Conservation (phyloP, 1,140 invertebrate species). For the Hypsibius dujardini region DNA sequence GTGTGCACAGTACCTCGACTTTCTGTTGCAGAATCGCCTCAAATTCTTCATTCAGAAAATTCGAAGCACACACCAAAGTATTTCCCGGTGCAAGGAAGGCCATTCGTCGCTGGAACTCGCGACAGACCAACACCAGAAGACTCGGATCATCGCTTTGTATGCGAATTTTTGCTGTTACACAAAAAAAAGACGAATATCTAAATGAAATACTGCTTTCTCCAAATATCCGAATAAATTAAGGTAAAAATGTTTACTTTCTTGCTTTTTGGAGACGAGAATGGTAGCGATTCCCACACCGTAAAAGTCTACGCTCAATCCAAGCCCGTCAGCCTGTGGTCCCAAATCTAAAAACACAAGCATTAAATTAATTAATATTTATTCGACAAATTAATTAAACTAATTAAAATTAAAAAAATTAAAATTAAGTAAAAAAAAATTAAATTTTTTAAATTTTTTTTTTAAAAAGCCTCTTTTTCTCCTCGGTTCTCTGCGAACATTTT, state of each 20-base stretch:
- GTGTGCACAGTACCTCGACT: neutral
- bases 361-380: too few species aligned
- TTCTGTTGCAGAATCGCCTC: neutral
- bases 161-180: neutral
- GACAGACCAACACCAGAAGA: neutral
- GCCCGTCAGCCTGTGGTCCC: neutral
- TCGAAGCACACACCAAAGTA: neutral
- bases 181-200: neutral
- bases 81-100: neutral
- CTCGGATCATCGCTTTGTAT: slow-evolving; percentile 9
- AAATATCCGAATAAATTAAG: neutral
- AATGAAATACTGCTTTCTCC: neutral
- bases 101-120: neutral
- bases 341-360: slow-evolving; percentile 4
- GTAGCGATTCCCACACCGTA: neutral
- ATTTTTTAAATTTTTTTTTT: too few species aligned
- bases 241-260: neutral
- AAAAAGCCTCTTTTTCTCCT: neutral
- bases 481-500: neutral
- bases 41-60: neutral
- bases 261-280: neutral
- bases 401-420: too few species aligned
- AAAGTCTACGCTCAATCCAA: neutral
- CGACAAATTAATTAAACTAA: too few species aligned
- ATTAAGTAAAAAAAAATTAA: too few species aligned